Percentiles rank a stretch among this genome's conserved stretches.
Conservation (phyloP, 2,888 invertebrate species). For the Nymphalis urticae region DNA sequence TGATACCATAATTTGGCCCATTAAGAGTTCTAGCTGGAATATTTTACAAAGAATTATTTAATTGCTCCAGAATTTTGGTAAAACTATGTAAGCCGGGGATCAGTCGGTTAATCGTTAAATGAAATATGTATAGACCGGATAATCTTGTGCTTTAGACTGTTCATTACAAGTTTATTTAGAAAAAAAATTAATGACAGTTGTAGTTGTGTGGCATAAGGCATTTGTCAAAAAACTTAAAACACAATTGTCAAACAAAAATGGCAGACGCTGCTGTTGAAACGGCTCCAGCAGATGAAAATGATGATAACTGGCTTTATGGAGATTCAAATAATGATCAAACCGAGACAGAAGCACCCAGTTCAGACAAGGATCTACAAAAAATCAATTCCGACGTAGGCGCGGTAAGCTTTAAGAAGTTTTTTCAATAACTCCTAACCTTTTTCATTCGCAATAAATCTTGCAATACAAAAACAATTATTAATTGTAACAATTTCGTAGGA, state of each 20-base stretch:
- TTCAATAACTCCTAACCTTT: constrained; percentile 35
- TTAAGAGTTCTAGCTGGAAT: no score
- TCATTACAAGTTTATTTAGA: background rate
- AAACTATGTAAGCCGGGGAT: no score
- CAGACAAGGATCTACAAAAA: constrained; percentile 49
- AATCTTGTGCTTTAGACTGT: background rate
- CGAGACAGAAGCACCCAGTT: constrained; percentile 43
- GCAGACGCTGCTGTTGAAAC: constrained; percentile 67
- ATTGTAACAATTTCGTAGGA: constrained; percentile 47
- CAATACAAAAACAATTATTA: background rate
- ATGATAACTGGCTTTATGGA: constrained; percentile 94
- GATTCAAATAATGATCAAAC: constrained; percentile 83
- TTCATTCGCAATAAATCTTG: constrained; percentile 4
- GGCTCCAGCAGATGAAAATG: constrained; percentile 83
- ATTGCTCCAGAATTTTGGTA: no score
- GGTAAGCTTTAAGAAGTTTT: constrained; percentile 30
- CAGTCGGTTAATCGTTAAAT: no score
- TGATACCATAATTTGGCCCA: no score
- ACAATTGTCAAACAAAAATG: constrained; percentile 54
- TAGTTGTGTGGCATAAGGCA: constrained; percentile 1
- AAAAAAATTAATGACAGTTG: background rate
- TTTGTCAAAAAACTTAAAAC: constrained; percentile 9
- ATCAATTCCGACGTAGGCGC: constrained; percentile 33
- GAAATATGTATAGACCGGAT: background rate
- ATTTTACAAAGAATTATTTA: no score